Base-by-base conservation (phyloP, 1,140 invertebrate genomes). In the Zaprionus camerounensis region DNA sequence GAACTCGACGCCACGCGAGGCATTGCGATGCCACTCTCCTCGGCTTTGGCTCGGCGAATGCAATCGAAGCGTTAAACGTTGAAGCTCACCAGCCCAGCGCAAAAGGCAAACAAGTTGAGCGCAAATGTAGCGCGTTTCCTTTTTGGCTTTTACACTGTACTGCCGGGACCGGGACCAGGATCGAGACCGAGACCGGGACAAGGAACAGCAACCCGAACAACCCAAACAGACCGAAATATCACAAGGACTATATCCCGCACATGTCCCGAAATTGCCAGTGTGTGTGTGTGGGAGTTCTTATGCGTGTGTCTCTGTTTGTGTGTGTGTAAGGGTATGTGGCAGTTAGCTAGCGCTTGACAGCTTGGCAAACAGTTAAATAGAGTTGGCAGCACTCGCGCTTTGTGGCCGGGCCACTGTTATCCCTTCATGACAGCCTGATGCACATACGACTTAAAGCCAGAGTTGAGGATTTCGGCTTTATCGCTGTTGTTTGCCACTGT, bases 361-460 rank as follows among this genome's bases (percentile, higher is more conserved):
- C 81, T 87, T 84, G 81, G 84, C 84, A 87, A 87, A 87, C 84
- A 87, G 84, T 88, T 87, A 87, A 87, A 87, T 87, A 87, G 88
- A 87, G 84, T 87, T 87, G 84, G 84, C 84, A 81, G 62, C 51
- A 51, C 49, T 53, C 62, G 70, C 53, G 68, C 53, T 68, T 71
- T 71, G 73, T 71, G 73, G 73, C 59, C 38, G 73, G 44, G 26
- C 22, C 61, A 51, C 62, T 71, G 49, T 76, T 56, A 71, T 71
- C 56, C 78, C 44, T 20, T 28, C 63, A 34, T 38, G 55, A 31
- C 55, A 65, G 59, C 41, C 41, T 64, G 59, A 58, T 68, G 55
- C 65, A 68, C 65, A 68, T 38, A 71, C 56, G 67, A 75, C 51
- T 64, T 63, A 71, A 58, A 24, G 22, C 24, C 41, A 41, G 44